phyloP scores from a whole-genome alignment of 1,140 invertebrate genomes.

The Drosophila setifemur region DNA sequence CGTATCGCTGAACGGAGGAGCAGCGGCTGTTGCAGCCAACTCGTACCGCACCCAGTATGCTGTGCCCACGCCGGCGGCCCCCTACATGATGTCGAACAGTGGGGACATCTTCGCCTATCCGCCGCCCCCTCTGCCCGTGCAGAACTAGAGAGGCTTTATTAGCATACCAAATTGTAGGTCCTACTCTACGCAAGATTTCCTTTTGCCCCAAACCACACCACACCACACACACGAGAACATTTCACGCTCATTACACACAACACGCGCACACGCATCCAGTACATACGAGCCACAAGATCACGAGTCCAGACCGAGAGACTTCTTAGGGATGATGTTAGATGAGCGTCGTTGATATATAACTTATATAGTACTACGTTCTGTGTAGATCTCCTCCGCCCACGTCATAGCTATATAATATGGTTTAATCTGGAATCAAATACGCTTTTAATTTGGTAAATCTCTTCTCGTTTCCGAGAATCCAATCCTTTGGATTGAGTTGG shows the following conservation, averaged over 20 bases:
- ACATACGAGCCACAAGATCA: neutral
- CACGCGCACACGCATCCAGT: slow-evolving; percentile 13
- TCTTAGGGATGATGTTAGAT: slow-evolving; percentile 30
- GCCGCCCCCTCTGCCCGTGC: slow-evolving; percentile 78
- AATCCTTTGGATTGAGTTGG: too few species aligned
- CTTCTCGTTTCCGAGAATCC: too few species aligned
- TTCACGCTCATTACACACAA: slow-evolving; percentile 24
- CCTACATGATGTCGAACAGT: slow-evolving; percentile 63
- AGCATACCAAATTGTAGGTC: slow-evolving; percentile 55
- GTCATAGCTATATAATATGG: slow-evolving; percentile 73
- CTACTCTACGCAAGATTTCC: slow-evolving; percentile 62
- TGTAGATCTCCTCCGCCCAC: slow-evolving; percentile 74
- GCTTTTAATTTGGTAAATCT: slow-evolving; percentile 63
- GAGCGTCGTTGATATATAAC: slow-evolving; percentile 19
- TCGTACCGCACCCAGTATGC: slow-evolving; percentile 51
- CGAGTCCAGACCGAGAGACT: slow-evolving; percentile 7
- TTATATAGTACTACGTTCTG: slow-evolving; percentile 44
- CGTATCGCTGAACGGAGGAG: slow-evolving; percentile 60
- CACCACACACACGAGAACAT: neutral
- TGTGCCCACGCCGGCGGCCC: slow-evolving; percentile 63
- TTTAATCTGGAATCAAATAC: slow-evolving; percentile 78
- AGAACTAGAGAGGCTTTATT: slow-evolving; percentile 68
- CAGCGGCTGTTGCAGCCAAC: slow-evolving; percentile 22
- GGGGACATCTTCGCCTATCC: slow-evolving; percentile 68
- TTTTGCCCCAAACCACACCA: slow-evolving; percentile 31